phyloP scores from a whole-genome alignment of 2,113 vertebrate genomes.

The Ptilorrhoa leucosticta region DNA sequence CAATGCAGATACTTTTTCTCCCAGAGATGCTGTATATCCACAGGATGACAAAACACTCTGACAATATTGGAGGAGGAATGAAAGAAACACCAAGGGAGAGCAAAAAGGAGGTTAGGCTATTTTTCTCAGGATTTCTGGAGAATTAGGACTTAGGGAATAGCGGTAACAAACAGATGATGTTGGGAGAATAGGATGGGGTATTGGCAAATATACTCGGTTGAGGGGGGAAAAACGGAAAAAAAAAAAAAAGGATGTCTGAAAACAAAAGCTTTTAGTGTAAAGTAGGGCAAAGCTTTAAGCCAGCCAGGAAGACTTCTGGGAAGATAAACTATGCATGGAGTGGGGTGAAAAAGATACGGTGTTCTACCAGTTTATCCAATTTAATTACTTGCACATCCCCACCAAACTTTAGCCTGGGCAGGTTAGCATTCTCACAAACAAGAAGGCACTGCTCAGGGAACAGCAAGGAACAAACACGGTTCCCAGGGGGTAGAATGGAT shows the following conservation, averaged over 20 bases:
- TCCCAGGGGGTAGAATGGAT: not conserved
- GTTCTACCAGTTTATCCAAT: not conserved
- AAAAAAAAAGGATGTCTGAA: not conserved
- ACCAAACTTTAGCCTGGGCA: not conserved
- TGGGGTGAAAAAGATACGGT: not conserved
- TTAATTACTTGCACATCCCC: not conserved
- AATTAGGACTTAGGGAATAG: not conserved
- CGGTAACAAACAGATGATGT: not conserved
- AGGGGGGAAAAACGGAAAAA: accelerated
- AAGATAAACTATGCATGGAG: not conserved
- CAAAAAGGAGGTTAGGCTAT: not conserved
- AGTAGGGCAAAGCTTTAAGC: not conserved
- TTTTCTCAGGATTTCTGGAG: not conserved
- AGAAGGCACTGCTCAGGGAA: not conserved
- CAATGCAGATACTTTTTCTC: not conserved
- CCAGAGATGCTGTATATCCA: not conserved
- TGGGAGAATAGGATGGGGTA: not conserved
- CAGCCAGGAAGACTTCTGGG: not conserved
- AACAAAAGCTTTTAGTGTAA: not conserved
- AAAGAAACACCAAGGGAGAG: not conserved
- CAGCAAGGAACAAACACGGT: not conserved
- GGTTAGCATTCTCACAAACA: not conserved
- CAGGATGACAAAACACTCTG: not conserved
- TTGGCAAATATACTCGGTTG: not conserved
- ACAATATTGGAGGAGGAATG: not conserved